A percentile compares a stretch with the other conserved stretches of the same genome.
These are phyloP conservation scores for Arvicanthis niloticus DNA, from an alignment of 2,113 vertebrate species.

Conservation along the genomic window DNA sequence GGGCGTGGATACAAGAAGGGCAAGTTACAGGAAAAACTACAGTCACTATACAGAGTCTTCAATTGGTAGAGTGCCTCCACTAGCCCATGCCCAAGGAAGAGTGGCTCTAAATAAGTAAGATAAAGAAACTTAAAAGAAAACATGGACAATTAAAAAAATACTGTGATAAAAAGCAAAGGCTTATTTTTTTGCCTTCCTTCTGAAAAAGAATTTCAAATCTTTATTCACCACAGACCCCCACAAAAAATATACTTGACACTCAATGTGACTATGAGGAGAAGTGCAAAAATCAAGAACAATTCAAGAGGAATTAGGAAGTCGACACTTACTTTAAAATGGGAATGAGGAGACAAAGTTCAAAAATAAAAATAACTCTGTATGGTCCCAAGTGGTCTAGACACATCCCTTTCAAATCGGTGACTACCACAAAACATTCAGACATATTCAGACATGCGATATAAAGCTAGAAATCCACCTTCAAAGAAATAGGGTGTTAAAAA, in stretches of 20 bases:
- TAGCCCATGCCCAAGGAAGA: neutral
- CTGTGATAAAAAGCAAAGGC: neutral
- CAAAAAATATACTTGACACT: neutral
- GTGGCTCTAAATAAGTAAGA: neutral
- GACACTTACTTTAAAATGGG: neutral
- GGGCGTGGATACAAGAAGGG: neutral
- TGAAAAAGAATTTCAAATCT: neutral
- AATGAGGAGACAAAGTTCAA: neutral
- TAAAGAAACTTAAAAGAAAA: neutral
- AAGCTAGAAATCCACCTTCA: conserved; percentile 16
- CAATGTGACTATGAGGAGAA: neutral
- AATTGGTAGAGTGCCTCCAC: neutral
- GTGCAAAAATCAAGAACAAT: neutral
- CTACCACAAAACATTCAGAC: neutral
- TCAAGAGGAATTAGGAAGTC: neutral
- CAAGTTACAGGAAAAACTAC: neutral
- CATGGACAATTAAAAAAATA: neutral
- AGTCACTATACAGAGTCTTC: too few relatives aligned
- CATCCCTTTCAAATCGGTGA: neutral
- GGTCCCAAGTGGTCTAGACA: neutral
- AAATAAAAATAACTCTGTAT: neutral
- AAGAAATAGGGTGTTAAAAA: conserved; percentile 18
- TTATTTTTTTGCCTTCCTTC: neutral
- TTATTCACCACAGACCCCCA: neutral
- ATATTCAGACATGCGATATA: neutral